phyloP scores from a whole-genome alignment of 2,113 vertebrate genomes.

The Syngnathus floridae region DNA sequence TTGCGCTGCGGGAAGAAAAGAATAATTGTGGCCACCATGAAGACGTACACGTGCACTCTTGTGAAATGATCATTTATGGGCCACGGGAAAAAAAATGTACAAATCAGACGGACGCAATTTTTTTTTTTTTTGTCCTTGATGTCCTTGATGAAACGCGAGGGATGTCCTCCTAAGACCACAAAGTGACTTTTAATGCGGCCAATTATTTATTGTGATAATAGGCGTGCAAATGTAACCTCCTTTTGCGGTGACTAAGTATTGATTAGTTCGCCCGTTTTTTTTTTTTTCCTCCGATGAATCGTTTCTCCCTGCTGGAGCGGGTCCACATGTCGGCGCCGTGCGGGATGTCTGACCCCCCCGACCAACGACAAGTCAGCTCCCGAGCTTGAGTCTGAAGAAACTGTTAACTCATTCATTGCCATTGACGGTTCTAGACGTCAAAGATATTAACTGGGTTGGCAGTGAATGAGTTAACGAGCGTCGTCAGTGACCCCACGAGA shows the following conservation, averaged over 20 bases:
- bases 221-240: constrained; percentile 42
- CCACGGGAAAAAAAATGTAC: too few relatives aligned
- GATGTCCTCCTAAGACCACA: background rate
- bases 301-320: constrained; percentile 39
- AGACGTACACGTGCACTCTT: too few relatives aligned
- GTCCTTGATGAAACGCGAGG: background rate
- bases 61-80: too few relatives aligned
- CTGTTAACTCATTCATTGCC: background rate
- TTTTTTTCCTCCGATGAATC: constrained; percentile 3
- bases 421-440: too few relatives aligned
- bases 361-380: background rate
- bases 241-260: constrained; percentile 25
- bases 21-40: too few relatives aligned
- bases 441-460: too few relatives aligned
- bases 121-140: too few relatives aligned
- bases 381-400: background rate
- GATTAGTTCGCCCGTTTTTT: constrained; percentile 28
- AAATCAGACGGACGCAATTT: too few relatives aligned
- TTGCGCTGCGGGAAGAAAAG: background rate
- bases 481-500: background rate
- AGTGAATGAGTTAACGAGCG: too few relatives aligned
- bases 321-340: constrained; percentile 18
- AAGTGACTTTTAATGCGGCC: background rate
- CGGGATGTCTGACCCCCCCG: background rate
- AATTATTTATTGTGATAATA: constrained; percentile 32